Conservation (phyloP, 1,140 invertebrate genomes). For the Philopotamus ludificatus region DNA sequence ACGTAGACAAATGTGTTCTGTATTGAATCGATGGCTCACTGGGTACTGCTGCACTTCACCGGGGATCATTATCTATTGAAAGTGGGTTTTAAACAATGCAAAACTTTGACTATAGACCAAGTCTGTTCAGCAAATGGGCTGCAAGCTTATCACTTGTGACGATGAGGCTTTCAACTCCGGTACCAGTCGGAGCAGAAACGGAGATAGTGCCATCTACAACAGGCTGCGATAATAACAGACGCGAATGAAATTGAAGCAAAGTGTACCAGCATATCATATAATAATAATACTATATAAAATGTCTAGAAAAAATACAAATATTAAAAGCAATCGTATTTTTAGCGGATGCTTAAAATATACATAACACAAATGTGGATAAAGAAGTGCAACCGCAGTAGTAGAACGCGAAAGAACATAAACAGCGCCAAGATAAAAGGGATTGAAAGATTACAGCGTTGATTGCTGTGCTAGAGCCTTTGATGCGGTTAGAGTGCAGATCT, state of each 20-base stretch:
- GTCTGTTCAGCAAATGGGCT: slow-evolving; percentile 15
- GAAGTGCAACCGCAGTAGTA: background rate
- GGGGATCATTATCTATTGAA: background rate
- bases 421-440: no score
- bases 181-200: slow-evolving; percentile 3
- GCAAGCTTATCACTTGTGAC: slow-evolving; percentile 21
- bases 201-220: slow-evolving; percentile 8
- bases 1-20: slow-evolving; percentile 22
- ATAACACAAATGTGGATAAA: no score
- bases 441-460: slow-evolving; percentile 40
- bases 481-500: slow-evolving; percentile 26
- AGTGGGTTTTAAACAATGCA: no score
- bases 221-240: slow-evolving; percentile 1
- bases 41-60: background rate
- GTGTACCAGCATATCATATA: no score
- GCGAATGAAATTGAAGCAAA: no score
- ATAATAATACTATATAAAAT: no score
- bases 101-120: no score
- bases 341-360: no score
- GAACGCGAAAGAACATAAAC: no score
- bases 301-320: no score
- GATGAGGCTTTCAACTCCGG: slow-evolving; percentile 17
- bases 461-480: slow-evolving; percentile 34
- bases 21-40: background rate
- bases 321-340: no score